Evolutionary conservation across 2,113 vertebrate genomes (phyloP), one percentile per base, ranked within the genome.

Genomic region (Entomyzon cyanotis): DNA sequence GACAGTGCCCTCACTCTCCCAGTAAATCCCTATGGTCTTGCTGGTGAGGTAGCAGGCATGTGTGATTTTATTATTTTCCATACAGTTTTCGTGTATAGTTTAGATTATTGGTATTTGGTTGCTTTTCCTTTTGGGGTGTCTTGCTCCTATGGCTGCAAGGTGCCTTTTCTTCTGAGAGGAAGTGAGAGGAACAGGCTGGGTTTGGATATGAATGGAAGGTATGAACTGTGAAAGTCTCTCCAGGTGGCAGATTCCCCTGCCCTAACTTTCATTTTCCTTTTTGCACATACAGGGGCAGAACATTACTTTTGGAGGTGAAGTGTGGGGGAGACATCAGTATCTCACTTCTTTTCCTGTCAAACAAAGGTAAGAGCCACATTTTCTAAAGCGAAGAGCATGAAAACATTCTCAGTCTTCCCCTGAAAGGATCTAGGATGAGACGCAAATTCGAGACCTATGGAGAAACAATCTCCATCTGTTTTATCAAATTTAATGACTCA

Each of bases 401-500:
- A 74, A 92, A 77, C 24, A 1, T 82, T 33, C 73, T 93, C 21
- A 70, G 19, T 41, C 42, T 68, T 73, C 28, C 53, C 35, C 42
- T 84, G 47, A 59, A 71, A 80, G 44, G 50, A 69, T 14, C 12
- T 67, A 52, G 76, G 41, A 67, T 27, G 69, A 56, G 47, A 68
- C 11, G 12, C 52, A 39, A 70, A 88, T 59, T 50, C 6, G 18
- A 93, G 11, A 84, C 50, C 18, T 63, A 50, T 24, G n/a, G 10
- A 85, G 64, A 86, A 95, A 83, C 0, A 2, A 13, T 41, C 30
- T 77, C 39, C 53, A 15, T 59, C 35, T 74, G 20, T 92, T 91
- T 94, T 75, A 71, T 83, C 58, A 83, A 84, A 95, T 73, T 68
- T 87, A 91, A 62, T 76, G 67, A 84, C 73, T 96, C 69, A 87